Percentiles rank a stretch among this genome's conserved stretches.
These are phyloP conservation scores for Apotomis turbidana DNA, from an alignment of 2,888 invertebrate species.

Conservation along the genomic window DNA sequence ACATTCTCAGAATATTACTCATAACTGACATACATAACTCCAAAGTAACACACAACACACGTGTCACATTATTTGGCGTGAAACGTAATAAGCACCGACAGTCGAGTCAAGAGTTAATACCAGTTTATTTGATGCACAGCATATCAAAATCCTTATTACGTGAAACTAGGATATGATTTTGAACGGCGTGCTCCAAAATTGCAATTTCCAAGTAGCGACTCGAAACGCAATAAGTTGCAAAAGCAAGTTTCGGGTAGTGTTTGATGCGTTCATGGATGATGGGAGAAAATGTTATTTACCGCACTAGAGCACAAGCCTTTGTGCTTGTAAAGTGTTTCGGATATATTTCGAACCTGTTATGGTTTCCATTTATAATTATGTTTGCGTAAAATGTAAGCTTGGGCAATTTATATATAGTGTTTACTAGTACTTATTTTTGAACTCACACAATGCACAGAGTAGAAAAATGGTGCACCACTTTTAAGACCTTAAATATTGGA, in stretches of 20 bases:
- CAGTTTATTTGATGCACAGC: slow-evolving; percentile 1
- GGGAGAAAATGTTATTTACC: background rate
- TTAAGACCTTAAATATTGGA: no score
- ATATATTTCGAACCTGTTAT: no score
- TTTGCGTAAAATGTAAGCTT: no score
- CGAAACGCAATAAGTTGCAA: slow-evolving; percentile 18
- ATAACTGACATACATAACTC: slow-evolving; percentile 13
- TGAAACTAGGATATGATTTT: background rate
- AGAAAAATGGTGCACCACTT: no score
- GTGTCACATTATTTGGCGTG: slow-evolving; percentile 1
- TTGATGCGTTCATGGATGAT: slow-evolving; percentile 1
- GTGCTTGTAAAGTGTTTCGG: no score
- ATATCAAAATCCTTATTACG: background rate
- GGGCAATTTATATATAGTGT: no score
- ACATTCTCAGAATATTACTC: slow-evolving; percentile 2
- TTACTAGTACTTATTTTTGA: no score
- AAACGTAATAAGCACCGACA: slow-evolving; percentile 13
- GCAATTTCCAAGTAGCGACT: slow-evolving; percentile 14
- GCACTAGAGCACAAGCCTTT: background rate
- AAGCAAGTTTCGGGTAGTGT: background rate
- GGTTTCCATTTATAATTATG: no score
- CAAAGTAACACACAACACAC: background rate
- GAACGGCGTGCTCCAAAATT: slow-evolving; percentile 5
- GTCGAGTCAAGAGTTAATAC: slow-evolving; percentile 14
- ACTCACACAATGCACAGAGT: no score